These are phyloP conservation scores for Prunella strophiata DNA, from an alignment of 2,797 vertebrate species.

Conservation along the genomic window DNA sequence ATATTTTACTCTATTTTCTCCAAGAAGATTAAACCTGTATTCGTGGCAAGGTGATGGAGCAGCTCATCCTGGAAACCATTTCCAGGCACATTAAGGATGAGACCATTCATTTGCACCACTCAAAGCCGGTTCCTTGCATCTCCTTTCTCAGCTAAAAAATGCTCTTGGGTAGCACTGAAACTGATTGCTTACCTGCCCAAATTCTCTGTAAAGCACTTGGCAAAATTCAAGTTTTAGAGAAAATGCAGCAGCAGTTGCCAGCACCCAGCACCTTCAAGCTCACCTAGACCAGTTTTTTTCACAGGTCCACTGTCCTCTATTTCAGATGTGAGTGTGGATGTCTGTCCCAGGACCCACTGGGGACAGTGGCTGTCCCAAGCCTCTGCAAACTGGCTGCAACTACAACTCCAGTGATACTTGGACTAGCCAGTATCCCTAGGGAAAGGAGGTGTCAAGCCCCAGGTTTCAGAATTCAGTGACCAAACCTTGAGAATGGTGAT, in stretches of 20 bases:
- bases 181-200: not conserved
- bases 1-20: not conserved
- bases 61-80: not conserved
- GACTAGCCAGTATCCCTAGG: not conserved
- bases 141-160: not conserved
- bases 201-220: not conserved
- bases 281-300: not conserved
- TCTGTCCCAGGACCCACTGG: not conserved
- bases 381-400: not conserved
- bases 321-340: rapidly evolving
- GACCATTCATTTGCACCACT: not conserved
- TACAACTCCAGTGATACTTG: not conserved
- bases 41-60: not conserved
- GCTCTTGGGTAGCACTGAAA: not conserved
- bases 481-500: not conserved
- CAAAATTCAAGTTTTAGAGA: not conserved
- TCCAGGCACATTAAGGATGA: not conserved
- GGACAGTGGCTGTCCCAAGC: not conserved
- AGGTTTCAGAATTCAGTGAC: not conserved
- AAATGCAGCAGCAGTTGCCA: not conserved
- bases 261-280: not conserved
- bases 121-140: not conserved
- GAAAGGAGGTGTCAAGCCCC: not conserved
- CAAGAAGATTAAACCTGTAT: not conserved
- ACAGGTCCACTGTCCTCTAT: not conserved